A percentile compares a stretch with the other conserved stretches of the same genome.
phyloP scores from a whole-genome alignment of 2,113 vertebrate genomes.

The Microcebus murinus region DNA sequence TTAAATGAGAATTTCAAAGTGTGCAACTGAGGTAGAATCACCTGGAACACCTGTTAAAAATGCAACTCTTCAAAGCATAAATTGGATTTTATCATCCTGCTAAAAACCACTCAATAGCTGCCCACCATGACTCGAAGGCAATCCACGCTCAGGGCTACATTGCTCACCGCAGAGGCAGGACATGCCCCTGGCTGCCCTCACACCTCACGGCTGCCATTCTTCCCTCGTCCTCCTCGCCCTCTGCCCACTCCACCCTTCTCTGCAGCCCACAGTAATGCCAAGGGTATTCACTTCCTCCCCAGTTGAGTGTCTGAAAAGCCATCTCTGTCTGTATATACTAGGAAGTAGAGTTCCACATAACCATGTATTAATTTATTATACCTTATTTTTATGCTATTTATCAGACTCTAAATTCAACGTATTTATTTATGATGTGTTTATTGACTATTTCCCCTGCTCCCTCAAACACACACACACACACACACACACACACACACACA shows the following conservation, averaged over 20 bases:
- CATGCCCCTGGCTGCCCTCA: accelerated
- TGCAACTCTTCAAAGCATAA: background rate
- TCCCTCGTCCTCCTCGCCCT: background rate
- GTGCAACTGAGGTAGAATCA: background rate
- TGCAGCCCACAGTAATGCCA: background rate
- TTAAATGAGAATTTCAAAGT: background rate
- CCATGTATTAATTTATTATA: background rate
- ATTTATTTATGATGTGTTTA: background rate
- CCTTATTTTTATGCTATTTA: background rate
- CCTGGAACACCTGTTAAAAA: background rate
- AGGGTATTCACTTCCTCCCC: background rate
- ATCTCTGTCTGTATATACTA: background rate
- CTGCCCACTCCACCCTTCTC: background rate
- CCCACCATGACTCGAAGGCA: background rate
- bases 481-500: no score
- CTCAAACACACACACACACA: background rate
- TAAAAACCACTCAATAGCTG: background rate
- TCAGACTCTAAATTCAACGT: background rate
- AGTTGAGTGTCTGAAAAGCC: background rate
- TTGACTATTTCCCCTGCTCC: background rate
- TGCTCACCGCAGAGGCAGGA: background rate
- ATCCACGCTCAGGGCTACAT: background rate
- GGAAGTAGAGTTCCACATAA: background rate
- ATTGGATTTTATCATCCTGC: background rate
- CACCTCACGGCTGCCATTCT: no score